Percentiles rank a stretch among this genome's conserved stretches.
Conservation (phyloP, 1,140 invertebrate species). For the Chrysoperla carnea region DNA sequence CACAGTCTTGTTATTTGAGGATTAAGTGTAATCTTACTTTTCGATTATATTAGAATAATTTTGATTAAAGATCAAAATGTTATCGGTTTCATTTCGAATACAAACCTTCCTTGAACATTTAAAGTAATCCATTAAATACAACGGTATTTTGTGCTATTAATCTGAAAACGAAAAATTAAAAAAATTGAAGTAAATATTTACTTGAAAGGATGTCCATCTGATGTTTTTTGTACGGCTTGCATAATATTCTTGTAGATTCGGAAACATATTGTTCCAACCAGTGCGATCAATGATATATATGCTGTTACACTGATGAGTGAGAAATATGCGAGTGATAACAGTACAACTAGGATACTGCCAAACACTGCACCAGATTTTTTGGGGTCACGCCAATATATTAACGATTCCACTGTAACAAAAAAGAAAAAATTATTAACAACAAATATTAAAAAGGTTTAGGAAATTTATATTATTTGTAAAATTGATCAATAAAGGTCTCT, state of each 20-base stretch:
- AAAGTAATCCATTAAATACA: no score
- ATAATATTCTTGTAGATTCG: conserved; percentile 91
- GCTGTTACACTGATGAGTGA: conserved; percentile 91
- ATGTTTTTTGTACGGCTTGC: conserved; percentile 91
- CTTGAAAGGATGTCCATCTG: conserved; percentile 96
- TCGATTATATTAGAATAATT: no score
- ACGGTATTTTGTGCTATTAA: no score
- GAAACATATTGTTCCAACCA: conserved; percentile 75
- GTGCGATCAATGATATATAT: conserved; percentile 68
- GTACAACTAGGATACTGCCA: conserved; percentile 64
- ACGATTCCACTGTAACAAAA: conserved; percentile 67
- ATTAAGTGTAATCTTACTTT: no score
- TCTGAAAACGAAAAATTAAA: no score
- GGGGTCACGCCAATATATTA: conserved; percentile 93
- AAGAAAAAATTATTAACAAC: conserved; percentile 10
- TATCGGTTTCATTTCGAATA: no score
- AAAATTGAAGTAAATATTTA: conserved; percentile 28
- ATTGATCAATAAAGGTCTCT: no score
- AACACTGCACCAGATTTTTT: conserved; percentile 87
- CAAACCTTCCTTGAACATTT: no score
- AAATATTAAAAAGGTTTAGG: neutral
- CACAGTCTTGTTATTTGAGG: no score
- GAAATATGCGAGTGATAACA: conserved; percentile 84
- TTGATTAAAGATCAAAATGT: no score
- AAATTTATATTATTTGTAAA: neutral